Percentiles rank a stretch among this genome's conserved stretches.
phyloP scores from a whole-genome alignment of 2,797 vertebrate genomes.

The Aselliscus stoliczkanus region DNA sequence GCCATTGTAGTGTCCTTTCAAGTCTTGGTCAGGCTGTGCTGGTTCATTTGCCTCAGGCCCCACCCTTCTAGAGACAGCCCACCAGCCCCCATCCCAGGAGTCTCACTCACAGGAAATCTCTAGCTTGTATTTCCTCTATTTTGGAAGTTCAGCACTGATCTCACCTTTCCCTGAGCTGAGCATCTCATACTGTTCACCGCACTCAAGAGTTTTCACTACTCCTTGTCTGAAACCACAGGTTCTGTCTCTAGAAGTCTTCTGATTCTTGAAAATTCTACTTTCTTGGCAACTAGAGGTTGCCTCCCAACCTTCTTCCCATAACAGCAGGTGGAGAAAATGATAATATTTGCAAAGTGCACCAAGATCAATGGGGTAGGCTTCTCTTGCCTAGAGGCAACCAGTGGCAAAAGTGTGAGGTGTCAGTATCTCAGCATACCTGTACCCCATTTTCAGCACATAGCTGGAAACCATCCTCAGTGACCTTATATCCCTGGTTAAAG shows the following conservation, averaged over 20 bases:
- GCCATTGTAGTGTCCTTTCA: not conserved
- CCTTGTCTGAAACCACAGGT: not conserved
- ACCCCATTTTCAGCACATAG: not conserved
- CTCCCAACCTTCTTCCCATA: not conserved
- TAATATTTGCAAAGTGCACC: not conserved
- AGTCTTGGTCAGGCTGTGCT: not conserved
- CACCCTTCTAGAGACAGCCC: not conserved
- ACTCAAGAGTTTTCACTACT: fast-evolving
- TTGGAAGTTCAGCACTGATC: not conserved
- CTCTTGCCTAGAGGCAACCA: too few relatives aligned
- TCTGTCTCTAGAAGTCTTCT: not conserved
- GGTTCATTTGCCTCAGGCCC: not conserved
- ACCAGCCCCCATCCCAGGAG: not conserved
- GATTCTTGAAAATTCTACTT: not conserved
- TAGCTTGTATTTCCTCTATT: fast-evolving
- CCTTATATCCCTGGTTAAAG: not conserved
- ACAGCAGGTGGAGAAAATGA: not conserved
- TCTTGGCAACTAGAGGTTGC: not conserved
- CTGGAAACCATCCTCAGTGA: not conserved
- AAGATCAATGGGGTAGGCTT: too few relatives aligned
- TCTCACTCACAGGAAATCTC: not conserved
- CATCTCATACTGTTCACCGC: not conserved
- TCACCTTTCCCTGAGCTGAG: not conserved
- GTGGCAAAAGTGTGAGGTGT: not conserved
- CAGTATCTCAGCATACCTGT: not conserved